Conservation (phyloP, 1,140 invertebrate species). For the Drosophila prosaltans region DNA sequence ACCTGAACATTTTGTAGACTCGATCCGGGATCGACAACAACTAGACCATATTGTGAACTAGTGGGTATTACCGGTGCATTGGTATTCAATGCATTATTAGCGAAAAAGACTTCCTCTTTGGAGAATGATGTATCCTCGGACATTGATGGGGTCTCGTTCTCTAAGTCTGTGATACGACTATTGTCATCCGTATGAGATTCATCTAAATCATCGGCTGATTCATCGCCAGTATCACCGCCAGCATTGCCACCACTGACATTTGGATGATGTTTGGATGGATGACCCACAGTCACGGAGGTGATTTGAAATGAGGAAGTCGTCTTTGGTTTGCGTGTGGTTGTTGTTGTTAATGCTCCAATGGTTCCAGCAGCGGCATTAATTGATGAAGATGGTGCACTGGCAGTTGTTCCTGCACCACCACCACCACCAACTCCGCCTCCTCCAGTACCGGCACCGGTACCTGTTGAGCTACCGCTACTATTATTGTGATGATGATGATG, state of each 20-base stretch:
- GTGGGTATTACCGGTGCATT: constrained; percentile 92
- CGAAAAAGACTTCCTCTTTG: constrained; percentile 91
- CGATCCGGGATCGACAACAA: constrained; percentile 87
- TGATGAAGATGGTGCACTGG: constrained; percentile 9
- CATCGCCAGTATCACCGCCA: constrained; percentile 93
- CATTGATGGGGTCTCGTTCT: constrained; percentile 93
- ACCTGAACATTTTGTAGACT: constrained; percentile 85
- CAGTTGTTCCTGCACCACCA: constrained; percentile 30
- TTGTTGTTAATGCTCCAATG: constrained; percentile 3
- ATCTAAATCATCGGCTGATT: constrained; percentile 96
- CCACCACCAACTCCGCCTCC: background rate
- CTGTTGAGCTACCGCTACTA: constrained; percentile 34
- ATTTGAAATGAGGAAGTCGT: constrained; percentile 95
- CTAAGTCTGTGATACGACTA: constrained; percentile 91
- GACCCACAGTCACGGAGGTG: constrained; percentile 92
- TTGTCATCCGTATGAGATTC: constrained; percentile 96
- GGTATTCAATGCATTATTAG: constrained; percentile 89
- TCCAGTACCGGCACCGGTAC: constrained; percentile 2
- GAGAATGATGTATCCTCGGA: constrained; percentile 91
- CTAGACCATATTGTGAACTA: constrained; percentile 91
- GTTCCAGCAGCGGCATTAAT: constrained; percentile 10
- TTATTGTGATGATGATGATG: constrained; percentile 50
- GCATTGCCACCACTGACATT: constrained; percentile 83
- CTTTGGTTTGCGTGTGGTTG: constrained; percentile 77
- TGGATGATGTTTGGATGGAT: constrained; percentile 30